Evolutionary conservation across 1,140 invertebrate species (phyloP), one percentile per base, ranked within the genome.

Genomic region (Laupala kohalensis): DNA sequence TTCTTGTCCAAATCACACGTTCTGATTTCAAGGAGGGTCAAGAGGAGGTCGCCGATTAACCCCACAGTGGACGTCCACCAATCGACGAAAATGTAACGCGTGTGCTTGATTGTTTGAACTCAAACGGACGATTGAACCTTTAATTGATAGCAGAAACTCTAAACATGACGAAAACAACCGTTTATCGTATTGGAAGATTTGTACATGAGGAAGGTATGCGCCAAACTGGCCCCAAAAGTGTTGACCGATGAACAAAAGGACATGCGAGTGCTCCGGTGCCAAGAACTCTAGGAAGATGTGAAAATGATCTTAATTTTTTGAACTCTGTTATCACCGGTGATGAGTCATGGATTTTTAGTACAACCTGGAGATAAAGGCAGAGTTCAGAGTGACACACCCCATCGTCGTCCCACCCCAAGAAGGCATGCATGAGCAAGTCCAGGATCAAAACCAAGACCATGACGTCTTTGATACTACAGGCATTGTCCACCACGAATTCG

Each of bases 361-460:
- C 13, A n/a, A 63, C 62, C 62, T n/a, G n/a, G 62, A 63, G 13
- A 63, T 15, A n/a, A 15, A 63, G 13, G 62, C 62, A 63, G 62
- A 63, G 62, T 63, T 63, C n/a, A 63, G 62, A 63, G 62, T 63
- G 62, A n/a, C 62, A 63, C 62, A 63, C n/a, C 62, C 62, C 62
- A 63, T 13, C 62, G n/a, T 63, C n/a, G 62, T n/a, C 62, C 13
- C 62, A 63, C 62, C 62, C 62, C 13, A 15, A n/a, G 62, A 63
- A 63, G 62, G 62, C n/a, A n/a, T n/a, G n/a, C n/a, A n/a, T n/a
- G n/a, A n/a, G n/a, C n/a, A n/a, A n/a, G n/a, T n/a, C n/a, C 62
- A 63, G 13, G n/a, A n/a, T n/a, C 62, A 63, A 15, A n/a, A 63
- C 13, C 62, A 63, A 63, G 62, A 15, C n/a, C 62, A 63, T 13